Evolutionary conservation across 2,797 vertebrate genomes (phyloP).

Genomic region (Eurystomus glaucurus): DNA sequence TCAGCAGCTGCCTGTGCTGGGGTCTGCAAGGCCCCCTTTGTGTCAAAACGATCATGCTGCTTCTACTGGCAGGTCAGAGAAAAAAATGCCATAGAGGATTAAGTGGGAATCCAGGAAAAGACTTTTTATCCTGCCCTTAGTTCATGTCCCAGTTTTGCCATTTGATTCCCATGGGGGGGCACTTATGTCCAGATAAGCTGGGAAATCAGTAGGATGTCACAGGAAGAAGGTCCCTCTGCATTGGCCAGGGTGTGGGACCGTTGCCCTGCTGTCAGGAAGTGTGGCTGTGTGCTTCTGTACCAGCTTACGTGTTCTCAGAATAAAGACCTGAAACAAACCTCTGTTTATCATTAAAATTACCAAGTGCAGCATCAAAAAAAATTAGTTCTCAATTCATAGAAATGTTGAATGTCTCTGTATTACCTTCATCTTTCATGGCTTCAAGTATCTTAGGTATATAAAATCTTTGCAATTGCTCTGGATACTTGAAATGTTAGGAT

Average conservation of each 20-base stretch:
- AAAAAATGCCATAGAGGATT: neutral
- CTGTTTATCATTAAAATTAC: neutral
- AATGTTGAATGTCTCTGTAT: neutral
- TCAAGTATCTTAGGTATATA: neutral
- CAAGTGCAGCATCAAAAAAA: neutral
- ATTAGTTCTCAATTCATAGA: rapidly evolving
- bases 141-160: neutral
- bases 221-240: rapidly evolving
- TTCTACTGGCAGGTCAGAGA: neutral
- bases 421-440: neutral
- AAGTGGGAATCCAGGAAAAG: neutral
- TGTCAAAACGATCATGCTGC: neutral
- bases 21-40: neutral
- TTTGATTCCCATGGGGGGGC: neutral
- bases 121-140: neutral
- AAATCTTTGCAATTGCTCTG: neutral
- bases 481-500: neutral
- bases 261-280: rapidly evolving
- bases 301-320: rapidly evolving
- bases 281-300: neutral
- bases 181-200: neutral
- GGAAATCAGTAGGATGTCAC: rapidly evolving
- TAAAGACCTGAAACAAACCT: neutral
- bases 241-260: rapidly evolving
- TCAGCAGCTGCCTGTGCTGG: rapidly evolving